Percentiles rank a stretch among this genome's conserved stretches.
Conservation (phyloP, 2,888 invertebrate genomes). For the Spilosoma lubricipeda region DNA sequence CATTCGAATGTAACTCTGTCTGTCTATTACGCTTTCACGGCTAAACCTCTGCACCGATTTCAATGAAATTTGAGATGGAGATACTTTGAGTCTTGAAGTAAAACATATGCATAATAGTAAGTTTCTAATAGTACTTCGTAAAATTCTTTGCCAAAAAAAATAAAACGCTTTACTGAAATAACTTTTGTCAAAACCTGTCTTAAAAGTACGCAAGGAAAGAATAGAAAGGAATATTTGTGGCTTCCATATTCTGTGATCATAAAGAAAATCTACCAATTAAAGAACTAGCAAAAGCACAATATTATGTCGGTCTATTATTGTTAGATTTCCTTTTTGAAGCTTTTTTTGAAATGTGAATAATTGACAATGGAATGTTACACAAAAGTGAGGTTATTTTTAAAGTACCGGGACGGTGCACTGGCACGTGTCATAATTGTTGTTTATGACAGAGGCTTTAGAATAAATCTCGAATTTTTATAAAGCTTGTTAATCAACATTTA, state of each 20-base stretch:
- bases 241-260: constrained; percentile 9
- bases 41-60: too few relatives aligned
- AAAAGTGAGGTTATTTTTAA: constrained; percentile 20
- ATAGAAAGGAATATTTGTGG: not conserved
- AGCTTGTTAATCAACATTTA: constrained; percentile 2
- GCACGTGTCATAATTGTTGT: constrained; percentile 12
- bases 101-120: too few relatives aligned
- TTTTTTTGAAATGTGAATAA: constrained; percentile 6
- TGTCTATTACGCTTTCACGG: too few relatives aligned
- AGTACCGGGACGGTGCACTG: constrained; percentile 17
- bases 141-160: too few relatives aligned
- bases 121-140: too few relatives aligned
- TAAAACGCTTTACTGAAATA: too few relatives aligned
- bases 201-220: not conserved
- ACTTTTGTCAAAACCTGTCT: not conserved
- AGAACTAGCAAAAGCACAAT: constrained; percentile 34
- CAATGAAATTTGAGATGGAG: too few relatives aligned
- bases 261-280: constrained; percentile 40
- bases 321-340: constrained; percentile 29
- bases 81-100: too few relatives aligned
- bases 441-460: constrained; percentile 7
- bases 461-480: not conserved
- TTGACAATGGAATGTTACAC: constrained; percentile 24
- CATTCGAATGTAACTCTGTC: too few relatives aligned
- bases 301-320: constrained; percentile 24